Conservation (phyloP, 2,113 vertebrate genomes). For the Trinectes maculatus region DNA sequence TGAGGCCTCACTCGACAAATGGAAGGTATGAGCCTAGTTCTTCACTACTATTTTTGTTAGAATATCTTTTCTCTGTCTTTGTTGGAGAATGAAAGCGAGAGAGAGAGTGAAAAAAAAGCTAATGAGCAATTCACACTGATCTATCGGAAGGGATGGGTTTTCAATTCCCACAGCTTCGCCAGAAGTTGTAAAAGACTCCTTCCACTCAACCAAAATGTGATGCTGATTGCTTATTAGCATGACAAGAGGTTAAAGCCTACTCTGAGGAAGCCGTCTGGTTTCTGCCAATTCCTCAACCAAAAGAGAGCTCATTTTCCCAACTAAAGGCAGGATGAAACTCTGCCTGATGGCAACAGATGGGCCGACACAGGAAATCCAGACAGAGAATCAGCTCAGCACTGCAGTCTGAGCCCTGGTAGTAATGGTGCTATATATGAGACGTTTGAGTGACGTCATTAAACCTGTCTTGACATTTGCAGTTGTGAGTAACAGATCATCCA, state of each 20-base stretch:
- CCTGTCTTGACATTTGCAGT: neutral
- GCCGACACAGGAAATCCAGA: conserved; percentile 33
- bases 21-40: conserved; percentile 21
- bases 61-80: conserved; percentile 14
- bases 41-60: neutral
- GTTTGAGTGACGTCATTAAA: neutral
- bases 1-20: conserved; percentile 8
- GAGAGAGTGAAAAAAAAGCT: conserved; percentile 14
- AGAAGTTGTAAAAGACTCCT: conserved; percentile 57
- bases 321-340: conserved; percentile 22
- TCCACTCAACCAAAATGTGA: conserved; percentile 69
- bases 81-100: conserved; percentile 22
- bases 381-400: conserved; percentile 12
- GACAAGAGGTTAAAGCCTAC: conserved; percentile 55
- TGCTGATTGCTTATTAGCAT: conserved; percentile 75
- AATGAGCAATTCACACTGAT: conserved; percentile 64
- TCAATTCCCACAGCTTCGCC: conserved; percentile 50
- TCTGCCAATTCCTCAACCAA: conserved; percentile 52
- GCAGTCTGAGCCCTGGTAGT: conserved; percentile 4
- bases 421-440: no score
- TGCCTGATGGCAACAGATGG: conserved; percentile 39
- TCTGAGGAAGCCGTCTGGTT: conserved; percentile 41
- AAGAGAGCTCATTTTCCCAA: conserved; percentile 30
- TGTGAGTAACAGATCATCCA: conserved; percentile 18
- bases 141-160: conserved; percentile 60